Evolutionary conservation across 2,113 vertebrate species (phyloP), one percentile per base, ranked within the genome.

Genomic region (Cyprichromis sp.): DNA sequence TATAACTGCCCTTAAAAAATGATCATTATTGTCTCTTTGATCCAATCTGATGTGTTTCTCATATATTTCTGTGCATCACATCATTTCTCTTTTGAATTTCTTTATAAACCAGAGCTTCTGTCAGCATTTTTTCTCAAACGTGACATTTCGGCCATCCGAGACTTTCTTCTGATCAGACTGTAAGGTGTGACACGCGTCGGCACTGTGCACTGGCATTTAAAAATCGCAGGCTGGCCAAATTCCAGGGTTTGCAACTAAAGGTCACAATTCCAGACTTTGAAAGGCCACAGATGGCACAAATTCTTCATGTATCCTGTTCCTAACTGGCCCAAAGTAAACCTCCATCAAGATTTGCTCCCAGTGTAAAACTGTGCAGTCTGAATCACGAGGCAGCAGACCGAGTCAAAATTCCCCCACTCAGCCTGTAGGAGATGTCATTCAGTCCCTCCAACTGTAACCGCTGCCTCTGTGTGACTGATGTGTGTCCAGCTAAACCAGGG

Each of bases 201-300:
- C 50, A 34, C 47, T 86, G 88, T 85, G 84, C 82, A 50, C 26
- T 93, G 91, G 82, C 91, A 94, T 94, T 93, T 93, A 24, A 66
- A 85, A 85, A 83, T 42, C 42, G 84, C 71, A 29, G 73, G 45
- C 66, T 81, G 17, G 19, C 81, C 82, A 88, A 59, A 73, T 16
- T 4, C 9, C 31, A 85, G 73, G 57, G 63, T 86, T 38, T 17
- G n/a, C 52, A 54, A 55, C 71, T 81, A 91, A 94, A 93, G 91
- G 93, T 93, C 88, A 91, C 7, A 17, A 31, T 17, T 66, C 45
- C 17, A 34, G 83, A 82, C 26, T 63, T 54, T 88, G 7, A 93
- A 92, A 88, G 68, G 87, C 76, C 84, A 85, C 52, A 57, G 61
- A 80, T 80, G 42, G 81, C 66, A 21, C 2, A 78, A 52, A 79